These are phyloP conservation scores for Sardina pilchardus DNA, from an alignment of 2,113 vertebrate species.

Conservation along the genomic window DNA sequence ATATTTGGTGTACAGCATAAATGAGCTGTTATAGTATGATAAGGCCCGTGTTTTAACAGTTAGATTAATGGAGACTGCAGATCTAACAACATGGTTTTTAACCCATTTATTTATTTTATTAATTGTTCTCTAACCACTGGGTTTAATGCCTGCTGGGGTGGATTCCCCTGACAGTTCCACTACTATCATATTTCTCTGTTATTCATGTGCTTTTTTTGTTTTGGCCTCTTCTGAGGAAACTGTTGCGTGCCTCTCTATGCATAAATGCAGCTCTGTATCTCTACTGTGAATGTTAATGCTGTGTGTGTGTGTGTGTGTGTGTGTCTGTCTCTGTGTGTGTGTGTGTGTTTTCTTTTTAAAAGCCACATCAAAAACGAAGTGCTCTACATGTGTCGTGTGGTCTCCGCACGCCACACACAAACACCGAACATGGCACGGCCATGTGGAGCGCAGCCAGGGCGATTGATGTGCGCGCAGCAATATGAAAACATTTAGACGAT, in stretches of 20 bases:
- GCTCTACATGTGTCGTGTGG: background rate
- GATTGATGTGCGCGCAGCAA: conserved; percentile 13
- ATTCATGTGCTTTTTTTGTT: background rate
- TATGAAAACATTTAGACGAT: conserved; percentile 30
- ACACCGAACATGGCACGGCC: background rate
- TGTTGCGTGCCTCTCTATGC: background rate
- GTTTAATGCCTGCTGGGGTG: background rate
- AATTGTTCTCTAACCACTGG: background rate
- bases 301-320: conserved; percentile 9
- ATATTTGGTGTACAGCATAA: too few relatives aligned
- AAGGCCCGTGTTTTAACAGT: background rate
- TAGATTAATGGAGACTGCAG: background rate
- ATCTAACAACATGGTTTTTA: conserved; percentile 42
- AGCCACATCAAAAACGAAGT: background rate
- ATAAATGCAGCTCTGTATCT: background rate
- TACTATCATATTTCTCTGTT: background rate
- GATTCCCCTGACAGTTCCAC: background rate
- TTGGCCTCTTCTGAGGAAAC: background rate
- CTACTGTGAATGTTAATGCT: background rate
- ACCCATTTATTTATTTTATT: conserved; percentile 12
- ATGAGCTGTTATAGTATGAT: background rate
- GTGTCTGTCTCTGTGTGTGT: background rate
- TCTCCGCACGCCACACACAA: conserved; percentile 2
- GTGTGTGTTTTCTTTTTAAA: conserved; percentile 9
- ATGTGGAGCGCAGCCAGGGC: background rate